A percentile compares a stretch with the other conserved stretches of the same genome.
Evolutionary conservation across 2,797 vertebrate genomes (phyloP).

Genomic region (Hylomyscus alleni): DNA sequence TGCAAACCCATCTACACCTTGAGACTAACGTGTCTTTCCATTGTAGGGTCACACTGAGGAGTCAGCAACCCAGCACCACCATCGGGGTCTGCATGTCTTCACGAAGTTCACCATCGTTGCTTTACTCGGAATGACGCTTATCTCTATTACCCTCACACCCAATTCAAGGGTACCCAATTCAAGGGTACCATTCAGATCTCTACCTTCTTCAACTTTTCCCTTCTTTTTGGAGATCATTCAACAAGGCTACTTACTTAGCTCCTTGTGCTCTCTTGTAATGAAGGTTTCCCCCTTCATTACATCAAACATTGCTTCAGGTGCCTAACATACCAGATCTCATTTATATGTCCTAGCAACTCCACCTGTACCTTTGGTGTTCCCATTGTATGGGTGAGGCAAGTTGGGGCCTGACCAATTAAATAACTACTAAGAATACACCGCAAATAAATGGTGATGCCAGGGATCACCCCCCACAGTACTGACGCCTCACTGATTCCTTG

Average conservation of each 20-base stretch:
- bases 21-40: background rate
- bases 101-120: fast-evolving
- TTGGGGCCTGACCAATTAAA: background rate
- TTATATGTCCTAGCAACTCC: background rate
- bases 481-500: fast-evolving
- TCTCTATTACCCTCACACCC: background rate
- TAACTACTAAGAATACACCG: background rate
- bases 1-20: background rate
- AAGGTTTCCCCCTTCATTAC: background rate
- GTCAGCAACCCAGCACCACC: background rate
- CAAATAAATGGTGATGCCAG: background rate
- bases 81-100: background rate
- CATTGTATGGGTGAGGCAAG: background rate
- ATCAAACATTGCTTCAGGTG: background rate
- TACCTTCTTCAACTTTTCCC: background rate
- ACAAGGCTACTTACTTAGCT: background rate
- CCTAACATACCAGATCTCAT: background rate
- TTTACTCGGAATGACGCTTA: background rate
- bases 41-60: fast-evolving
- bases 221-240: background rate
- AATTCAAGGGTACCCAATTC: background rate
- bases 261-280: background rate
- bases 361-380: background rate
- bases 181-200: background rate
- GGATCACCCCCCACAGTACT: background rate